Base-by-base conservation (phyloP, 2,888 invertebrate genomes). In the Latrodectus elegans region DNA sequence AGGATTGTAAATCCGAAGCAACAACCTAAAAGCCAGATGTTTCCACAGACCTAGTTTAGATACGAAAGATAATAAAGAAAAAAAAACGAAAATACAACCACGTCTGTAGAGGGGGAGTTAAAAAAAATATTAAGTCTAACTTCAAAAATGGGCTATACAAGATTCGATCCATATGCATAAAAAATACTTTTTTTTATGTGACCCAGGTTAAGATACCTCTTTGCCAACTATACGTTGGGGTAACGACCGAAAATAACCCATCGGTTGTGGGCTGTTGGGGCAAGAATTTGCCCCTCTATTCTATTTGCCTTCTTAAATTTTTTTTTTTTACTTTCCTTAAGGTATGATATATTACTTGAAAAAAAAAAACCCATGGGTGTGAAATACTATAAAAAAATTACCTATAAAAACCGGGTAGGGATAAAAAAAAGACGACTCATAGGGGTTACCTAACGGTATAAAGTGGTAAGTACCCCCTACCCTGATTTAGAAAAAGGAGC, bases 161-260 rank as follows among this genome's bases (percentile, higher is more conserved):
- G 17, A 52, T 6, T 49, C 49, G 14, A 71, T n/a, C 38, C 1
- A 49, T 8, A 17, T 38, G 49, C 65, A 64, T 65, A 65, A 65
- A 68, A 68, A 26, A 38, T 38, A 4, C 38, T 51, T 77, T 77
- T 68, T 77, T 77, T 52, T 53, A n/a, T 38, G 15, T 10, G 26
- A 60, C 17, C 14, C 26, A 55, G 60, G 71, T 52, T 70, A 73
- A 73, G 49, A 73, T 52, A 38, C 72, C 70, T 68, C 71, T 22
- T 71, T 76, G 12, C 64, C 26, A 38, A 79, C 68, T 72, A 52
- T 75, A 53, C 53, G 81, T 26, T 70, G 70, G 81, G 81, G 70
- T 77, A 81, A 67, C 81, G 86, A 87, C 86, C 86, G 22, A 80
- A 82, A 72, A 77, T 77, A 87, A 81, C 79, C 71, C 53, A 55